These are phyloP conservation scores for Gobiocypris rarus DNA, from an alignment of 2,113 vertebrate species.

Conservation along the genomic window DNA sequence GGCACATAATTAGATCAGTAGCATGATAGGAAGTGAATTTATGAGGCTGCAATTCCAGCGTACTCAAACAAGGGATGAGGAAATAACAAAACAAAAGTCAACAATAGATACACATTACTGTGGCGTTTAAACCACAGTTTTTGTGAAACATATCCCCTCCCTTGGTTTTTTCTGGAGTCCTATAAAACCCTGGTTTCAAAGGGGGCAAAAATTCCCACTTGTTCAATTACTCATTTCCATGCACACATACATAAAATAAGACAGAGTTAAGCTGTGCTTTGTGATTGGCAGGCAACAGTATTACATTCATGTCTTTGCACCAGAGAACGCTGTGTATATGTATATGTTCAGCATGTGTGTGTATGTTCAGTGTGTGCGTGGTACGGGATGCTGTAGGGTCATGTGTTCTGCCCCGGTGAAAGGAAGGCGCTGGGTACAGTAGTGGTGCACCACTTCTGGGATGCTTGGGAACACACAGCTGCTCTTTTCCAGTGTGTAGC, in stretches of 20 bases:
- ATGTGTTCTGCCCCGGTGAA: constrained; percentile 96
- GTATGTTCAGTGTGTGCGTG: constrained; percentile 68
- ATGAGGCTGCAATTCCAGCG: neutral
- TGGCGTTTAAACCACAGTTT: constrained; percentile 22
- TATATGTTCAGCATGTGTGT: neutral
- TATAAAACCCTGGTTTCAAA: constrained; percentile 23
- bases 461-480: constrained; percentile 88
- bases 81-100: neutral
- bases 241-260: neutral
- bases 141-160: constrained; percentile 39
- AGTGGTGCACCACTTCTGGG: constrained; percentile 89
- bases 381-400: constrained; percentile 88
- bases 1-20: neutral
- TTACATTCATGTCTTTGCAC: constrained; percentile 14
- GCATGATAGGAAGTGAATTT: neutral
- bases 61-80: neutral
- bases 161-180: neutral
- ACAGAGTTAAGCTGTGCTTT: constrained; percentile 20
- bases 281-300: neutral
- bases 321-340: neutral
- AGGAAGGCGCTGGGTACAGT: constrained; percentile 88
- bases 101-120: constrained; percentile 44
- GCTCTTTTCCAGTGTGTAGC: constrained; percentile 90
- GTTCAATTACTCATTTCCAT: neutral
- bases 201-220: constrained; percentile 19